Conservation (phyloP, 2,888 invertebrate species). For the Lampropteryx suffumata region DNA sequence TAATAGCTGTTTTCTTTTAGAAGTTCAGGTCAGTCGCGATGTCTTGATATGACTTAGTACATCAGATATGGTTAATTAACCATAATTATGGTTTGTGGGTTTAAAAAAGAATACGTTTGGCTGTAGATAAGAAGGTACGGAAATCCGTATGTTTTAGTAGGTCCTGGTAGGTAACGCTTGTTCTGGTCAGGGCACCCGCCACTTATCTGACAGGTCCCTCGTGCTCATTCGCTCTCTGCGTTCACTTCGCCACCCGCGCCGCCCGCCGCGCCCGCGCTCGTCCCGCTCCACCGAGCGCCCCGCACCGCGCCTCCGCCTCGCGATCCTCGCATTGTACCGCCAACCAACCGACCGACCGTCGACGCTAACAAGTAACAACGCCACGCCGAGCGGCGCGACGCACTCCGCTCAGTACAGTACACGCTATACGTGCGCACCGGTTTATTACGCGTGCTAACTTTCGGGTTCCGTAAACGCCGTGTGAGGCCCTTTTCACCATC, state of each 20-base stretch:
- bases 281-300: conserved; percentile 24
- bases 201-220: too few species aligned
- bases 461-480: conserved; percentile 45
- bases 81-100: too few species aligned
- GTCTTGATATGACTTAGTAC: too few species aligned
- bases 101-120: too few species aligned
- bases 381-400: conserved; percentile 32
- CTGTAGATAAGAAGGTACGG: too few species aligned
- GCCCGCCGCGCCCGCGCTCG: conserved; percentile 30
- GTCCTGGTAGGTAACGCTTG: too few species aligned
- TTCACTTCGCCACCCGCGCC: conserved; percentile 34
- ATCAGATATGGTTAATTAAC: too few species aligned
- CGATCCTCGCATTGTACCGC: conserved; percentile 34
- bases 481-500: conserved; percentile 40
- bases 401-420: conserved; percentile 45
- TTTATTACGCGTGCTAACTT: conserved; percentile 52
- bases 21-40: too few species aligned
- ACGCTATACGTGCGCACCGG: conserved; percentile 55
- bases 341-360: conserved; percentile 33
- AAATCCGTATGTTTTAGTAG: too few species aligned
- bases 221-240: conserved; percentile 6
- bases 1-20: too few species aligned
- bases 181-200: too few species aligned
- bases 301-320: conserved; percentile 29
- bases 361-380: too few species aligned